These are phyloP conservation scores for Periophthalmus modestus DNA, from an alignment of 2,113 vertebrate genomes.

Conservation along the genomic window DNA sequence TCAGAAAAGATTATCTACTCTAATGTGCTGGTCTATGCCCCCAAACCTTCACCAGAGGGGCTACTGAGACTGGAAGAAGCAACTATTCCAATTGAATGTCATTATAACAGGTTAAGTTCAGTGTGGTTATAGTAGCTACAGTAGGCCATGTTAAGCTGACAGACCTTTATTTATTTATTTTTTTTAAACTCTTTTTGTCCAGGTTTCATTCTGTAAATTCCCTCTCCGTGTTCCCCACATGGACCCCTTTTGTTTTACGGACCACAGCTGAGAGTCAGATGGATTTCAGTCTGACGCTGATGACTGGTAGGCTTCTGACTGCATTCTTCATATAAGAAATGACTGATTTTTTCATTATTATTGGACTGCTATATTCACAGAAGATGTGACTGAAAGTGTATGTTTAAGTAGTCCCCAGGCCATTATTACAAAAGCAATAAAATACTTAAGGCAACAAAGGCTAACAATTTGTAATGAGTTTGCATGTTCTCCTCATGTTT, in stretches of 20 bases:
- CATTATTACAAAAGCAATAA: neutral
- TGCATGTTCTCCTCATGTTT: no score
- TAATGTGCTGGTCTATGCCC: constrained; percentile 64
- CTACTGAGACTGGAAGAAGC: constrained; percentile 55
- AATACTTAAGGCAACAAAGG: no score
- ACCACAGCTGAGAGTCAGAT: constrained; percentile 45
- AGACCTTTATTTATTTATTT: no score
- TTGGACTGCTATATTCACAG: neutral
- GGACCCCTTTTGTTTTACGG: constrained; percentile 44
- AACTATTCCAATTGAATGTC: constrained; percentile 68
- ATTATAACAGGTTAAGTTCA: constrained; percentile 64
- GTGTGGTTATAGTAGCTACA: neutral
- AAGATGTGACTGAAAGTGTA: neutral
- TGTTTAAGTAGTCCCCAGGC: neutral
- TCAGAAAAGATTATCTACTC: constrained; percentile 68
- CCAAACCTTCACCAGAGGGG: constrained; percentile 52
- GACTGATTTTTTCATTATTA: neutral
- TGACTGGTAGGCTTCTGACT: constrained; percentile 57
- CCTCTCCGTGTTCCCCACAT: constrained; percentile 54
- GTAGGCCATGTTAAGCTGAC: neutral
- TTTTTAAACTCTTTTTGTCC: constrained; percentile 1
- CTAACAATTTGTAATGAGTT: no score
- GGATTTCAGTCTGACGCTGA: constrained; percentile 61
- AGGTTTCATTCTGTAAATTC: constrained; percentile 61
- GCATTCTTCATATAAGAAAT: neutral